These are phyloP conservation scores for Apodemus agrarius DNA, from an alignment of 2,797 vertebrate genomes.

Conservation along the genomic window DNA sequence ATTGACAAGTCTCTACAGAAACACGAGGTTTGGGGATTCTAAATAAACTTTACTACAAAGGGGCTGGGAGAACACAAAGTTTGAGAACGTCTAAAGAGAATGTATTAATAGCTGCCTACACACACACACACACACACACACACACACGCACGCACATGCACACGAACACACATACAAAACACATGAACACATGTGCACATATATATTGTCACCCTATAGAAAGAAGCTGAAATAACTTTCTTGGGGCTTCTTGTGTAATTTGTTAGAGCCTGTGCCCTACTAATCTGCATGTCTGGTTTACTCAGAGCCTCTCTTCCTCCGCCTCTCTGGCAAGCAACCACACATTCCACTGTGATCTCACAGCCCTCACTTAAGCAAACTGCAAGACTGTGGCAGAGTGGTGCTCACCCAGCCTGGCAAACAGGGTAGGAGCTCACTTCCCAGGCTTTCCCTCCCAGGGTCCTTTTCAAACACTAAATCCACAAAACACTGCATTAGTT, in stretches of 20 bases:
- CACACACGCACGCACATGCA: not conserved
- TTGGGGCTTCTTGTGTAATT: constrained; percentile 59
- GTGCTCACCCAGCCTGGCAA: constrained; percentile 59
- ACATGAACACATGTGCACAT: not conserved
- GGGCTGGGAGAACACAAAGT: not conserved
- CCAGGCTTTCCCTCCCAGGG: constrained; percentile 61
- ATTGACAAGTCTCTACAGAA: not conserved
- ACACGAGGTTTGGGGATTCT: not conserved
- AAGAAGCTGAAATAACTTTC: constrained; percentile 65
- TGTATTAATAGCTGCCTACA: not conserved
- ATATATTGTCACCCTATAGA: not conserved
- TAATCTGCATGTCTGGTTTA: constrained; percentile 81
- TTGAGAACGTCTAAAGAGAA: constrained; percentile 44
- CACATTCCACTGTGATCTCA: constrained; percentile 75
- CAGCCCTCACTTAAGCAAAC: constrained; percentile 62
- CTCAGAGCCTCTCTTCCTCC: constrained; percentile 70
- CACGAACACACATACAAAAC: not conserved
- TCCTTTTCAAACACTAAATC: constrained; percentile 74
- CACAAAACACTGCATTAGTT: constrained; percentile 75
- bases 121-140: not conserved
- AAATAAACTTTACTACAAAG: constrained; percentile 29
- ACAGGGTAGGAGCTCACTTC: constrained; percentile 49
- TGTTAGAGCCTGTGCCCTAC: constrained; percentile 67
- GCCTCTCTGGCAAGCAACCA: constrained; percentile 73
- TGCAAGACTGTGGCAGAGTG: not conserved